Evolutionary conservation across 2,888 invertebrate genomes (phyloP), one percentile per base, ranked within the genome.

Genomic region (Apantesis nais): DNA sequence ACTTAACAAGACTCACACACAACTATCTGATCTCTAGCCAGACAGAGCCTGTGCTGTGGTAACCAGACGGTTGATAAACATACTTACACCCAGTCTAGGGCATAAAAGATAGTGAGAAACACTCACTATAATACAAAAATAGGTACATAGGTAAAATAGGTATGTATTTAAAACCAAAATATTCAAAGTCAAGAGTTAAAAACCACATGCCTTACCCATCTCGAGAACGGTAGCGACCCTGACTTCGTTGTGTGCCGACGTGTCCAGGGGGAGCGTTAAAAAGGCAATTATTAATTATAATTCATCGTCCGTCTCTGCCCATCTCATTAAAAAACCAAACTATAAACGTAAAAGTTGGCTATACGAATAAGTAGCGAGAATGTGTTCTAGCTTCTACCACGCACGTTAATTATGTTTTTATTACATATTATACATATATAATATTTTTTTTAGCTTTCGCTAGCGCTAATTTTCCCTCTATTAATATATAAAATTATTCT

Each of bases 181-280:
- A 16, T 29, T 29, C 1, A 29, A 55, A n/a, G 9, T 25, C 11
- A 52, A 41, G 34, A 48, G 29, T n/a, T n/a, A 70, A 34, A 67
- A 31, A 55, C 58, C 61, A 48, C 58, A 34, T 61, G 39, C 67
- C 95, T 95, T 96, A 97, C 97, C 97, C 97, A 97, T 92, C 96
- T 96, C 87, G 96, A 97, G 93, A 97, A 96, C 89, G 97, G 97
- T 95, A 96, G 96, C 91, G 96, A 96, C 96, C 96, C 97, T 96
- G 96, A 96, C 97, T 97, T 95, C 93, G 94, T 88, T 84, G 90
- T 87, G 89, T 90, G 94, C 93, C 85, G 86, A 75, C 74, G 82
- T 83, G 88, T 94, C 95, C 94, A 92, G 89, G 89, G 95, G 85
- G 89, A 94, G 95, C 95, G 95, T 93, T 95, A 94, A 94, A 93